A percentile compares a stretch with the other conserved stretches of the same genome.
phyloP scores from a whole-genome alignment of 2,113 vertebrate species.

The Xiphorhynchus elegans region DNA sequence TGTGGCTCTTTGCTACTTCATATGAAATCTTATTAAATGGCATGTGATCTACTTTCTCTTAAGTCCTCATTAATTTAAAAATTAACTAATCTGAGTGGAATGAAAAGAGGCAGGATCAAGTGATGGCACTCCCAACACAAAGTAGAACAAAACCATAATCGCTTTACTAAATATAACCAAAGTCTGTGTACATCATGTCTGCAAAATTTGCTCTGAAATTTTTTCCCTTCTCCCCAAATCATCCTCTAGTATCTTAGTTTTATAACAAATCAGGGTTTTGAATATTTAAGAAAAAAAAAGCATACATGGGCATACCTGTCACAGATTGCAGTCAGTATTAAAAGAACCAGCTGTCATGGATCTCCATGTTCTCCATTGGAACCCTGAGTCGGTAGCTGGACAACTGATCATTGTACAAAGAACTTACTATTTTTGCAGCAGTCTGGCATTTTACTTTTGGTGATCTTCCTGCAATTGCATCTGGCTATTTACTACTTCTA shows the following conservation, averaged over 20 bases:
- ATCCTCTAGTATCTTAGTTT: neutral
- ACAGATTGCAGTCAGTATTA: neutral
- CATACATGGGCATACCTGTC: neutral
- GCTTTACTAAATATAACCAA: neutral
- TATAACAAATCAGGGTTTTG: neutral
- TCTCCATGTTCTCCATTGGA: fast-evolving
- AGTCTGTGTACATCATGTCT: neutral
- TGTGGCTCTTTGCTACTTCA: constrained; percentile 3
- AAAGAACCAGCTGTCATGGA: neutral
- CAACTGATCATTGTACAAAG: neutral
- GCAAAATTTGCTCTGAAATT: neutral
- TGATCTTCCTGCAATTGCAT: neutral
- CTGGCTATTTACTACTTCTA: neutral
- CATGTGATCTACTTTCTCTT: constrained; percentile 12
- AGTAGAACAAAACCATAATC: neutral
- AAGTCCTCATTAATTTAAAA: constrained; percentile 35
- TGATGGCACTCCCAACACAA: neutral
- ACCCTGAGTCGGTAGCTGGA: neutral
- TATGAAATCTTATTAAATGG: constrained; percentile 34
- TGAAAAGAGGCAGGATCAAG: constrained; percentile 21
- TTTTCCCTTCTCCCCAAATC: neutral
- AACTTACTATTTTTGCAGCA: neutral
- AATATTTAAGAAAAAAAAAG: neutral
- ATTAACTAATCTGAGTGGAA: constrained; percentile 33
- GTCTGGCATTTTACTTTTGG: neutral